Conservation (phyloP, 2,888 invertebrate species). For the Melinopterus prodromus region DNA sequence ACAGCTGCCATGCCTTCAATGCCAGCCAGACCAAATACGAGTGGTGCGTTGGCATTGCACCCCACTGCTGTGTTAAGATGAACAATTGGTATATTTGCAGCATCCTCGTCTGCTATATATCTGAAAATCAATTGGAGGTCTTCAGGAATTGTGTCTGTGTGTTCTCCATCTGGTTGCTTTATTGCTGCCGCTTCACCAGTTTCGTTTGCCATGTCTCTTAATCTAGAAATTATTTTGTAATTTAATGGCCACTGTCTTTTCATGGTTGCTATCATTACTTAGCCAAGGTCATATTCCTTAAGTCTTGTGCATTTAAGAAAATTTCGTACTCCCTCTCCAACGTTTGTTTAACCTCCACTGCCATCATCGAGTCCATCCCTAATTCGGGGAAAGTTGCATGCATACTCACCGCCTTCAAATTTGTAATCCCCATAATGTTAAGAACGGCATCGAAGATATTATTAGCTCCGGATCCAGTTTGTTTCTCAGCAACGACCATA, state of each 20-base stretch:
- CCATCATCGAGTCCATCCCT: constrained; percentile 98
- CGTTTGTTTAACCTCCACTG: constrained; percentile 93
- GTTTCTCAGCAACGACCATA: constrained; percentile 89
- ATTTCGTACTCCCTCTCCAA: constrained; percentile 90
- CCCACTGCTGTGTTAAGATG: constrained; percentile 17
- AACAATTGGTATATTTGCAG: constrained; percentile 48
- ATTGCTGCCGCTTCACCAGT: constrained; percentile 19
- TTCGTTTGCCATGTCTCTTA: constrained; percentile 64
- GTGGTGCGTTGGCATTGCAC: constrained; percentile 46
- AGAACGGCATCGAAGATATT: constrained; percentile 78
- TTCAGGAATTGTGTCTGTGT: constrained; percentile 23
- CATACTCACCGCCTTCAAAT: constrained; percentile 74
- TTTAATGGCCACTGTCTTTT: neutral
- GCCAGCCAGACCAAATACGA: constrained; percentile 70
- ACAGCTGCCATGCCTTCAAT: constrained; percentile 71
- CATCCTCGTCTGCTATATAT: constrained; percentile 69
- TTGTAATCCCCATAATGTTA: constrained; percentile 68
- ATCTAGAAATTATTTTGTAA: constrained; percentile 49
- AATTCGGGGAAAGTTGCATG: constrained; percentile 85
- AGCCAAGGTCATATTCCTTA: constrained; percentile 80
- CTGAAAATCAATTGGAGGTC: constrained; percentile 68
- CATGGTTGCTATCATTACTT: constrained; percentile 58
- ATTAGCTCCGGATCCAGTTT: constrained; percentile 66
- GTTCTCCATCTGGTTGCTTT: constrained; percentile 16
- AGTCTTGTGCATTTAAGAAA: constrained; percentile 84